Conservation (phyloP, 2,888 invertebrate species). For the Patella ulyssiponensis region DNA sequence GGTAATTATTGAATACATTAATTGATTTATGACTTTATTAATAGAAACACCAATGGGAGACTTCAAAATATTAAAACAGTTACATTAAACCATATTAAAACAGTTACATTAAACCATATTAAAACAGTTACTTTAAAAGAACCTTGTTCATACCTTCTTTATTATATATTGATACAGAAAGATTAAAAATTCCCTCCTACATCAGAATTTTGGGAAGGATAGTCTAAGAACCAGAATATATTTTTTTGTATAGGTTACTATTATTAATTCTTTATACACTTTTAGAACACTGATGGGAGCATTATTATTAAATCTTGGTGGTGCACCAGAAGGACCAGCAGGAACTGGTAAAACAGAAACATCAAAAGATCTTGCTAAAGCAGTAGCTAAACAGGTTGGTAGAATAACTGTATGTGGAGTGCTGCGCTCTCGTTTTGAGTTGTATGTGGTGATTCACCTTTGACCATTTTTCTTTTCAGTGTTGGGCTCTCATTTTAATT, state of each 20-base stretch:
- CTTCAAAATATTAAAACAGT: too few species aligned
- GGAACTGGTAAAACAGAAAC: slow-evolving; percentile 73
- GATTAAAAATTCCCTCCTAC: too few species aligned
- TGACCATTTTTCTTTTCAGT: not conserved
- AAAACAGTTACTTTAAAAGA: too few species aligned
- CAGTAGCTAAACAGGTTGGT: slow-evolving; percentile 70
- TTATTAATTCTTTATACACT: slow-evolving; percentile 10
- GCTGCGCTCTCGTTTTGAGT: not conserved
- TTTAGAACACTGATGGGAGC: slow-evolving; percentile 71
- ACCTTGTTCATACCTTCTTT: too few species aligned
- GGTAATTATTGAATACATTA: slow-evolving; percentile 43
- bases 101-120: not conserved
- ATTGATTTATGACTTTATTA: too few species aligned
- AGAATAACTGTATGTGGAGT: not conserved
- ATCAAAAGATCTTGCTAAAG: slow-evolving; percentile 72
- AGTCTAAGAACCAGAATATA: too few species aligned
- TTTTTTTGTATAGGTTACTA: too few species aligned
- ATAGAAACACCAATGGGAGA: too few species aligned
- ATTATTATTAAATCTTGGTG: slow-evolving; percentile 69
- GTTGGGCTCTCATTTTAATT: not conserved
- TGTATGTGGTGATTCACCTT: not conserved
- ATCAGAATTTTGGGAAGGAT: too few species aligned
- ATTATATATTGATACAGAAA: too few species aligned
- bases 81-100: not conserved
- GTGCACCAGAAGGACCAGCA: slow-evolving; percentile 72